A percentile compares a stretch with the other conserved stretches of the same genome.
Evolutionary conservation across 2,888 invertebrate genomes (phyloP).

Genomic region (Boloria euphrosyne): DNA sequence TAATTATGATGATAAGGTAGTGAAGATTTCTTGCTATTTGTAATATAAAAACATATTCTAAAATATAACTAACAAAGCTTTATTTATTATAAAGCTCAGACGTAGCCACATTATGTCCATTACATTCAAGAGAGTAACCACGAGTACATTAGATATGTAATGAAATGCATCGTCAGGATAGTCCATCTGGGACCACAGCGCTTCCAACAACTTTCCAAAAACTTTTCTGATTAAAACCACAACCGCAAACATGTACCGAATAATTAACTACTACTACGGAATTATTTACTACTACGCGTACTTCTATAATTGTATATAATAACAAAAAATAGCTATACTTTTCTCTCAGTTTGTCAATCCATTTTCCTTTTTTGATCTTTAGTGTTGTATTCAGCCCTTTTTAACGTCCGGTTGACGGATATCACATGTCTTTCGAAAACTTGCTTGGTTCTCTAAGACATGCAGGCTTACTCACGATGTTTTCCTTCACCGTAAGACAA

Average conservation of each 20-base stretch:
- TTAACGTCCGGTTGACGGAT: too few species aligned
- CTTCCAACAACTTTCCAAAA: conserved; percentile 43
- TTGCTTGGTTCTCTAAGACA: too few species aligned
- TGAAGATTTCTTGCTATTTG: too few species aligned
- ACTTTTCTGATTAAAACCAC: conserved; percentile 50
- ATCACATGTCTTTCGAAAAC: too few species aligned
- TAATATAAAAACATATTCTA: too few species aligned
- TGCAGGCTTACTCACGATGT: too few species aligned
- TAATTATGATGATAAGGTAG: too few species aligned
- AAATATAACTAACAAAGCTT: too few species aligned
- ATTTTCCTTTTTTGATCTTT: too few species aligned
- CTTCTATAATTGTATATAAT: conserved; percentile 5
- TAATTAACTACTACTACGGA: conserved; percentile 47
- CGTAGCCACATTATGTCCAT: conserved; percentile 15
- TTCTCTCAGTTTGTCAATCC: too few species aligned
- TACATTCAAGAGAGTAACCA: conserved; percentile 18
- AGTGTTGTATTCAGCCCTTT: too few species aligned
- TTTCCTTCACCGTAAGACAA: too few species aligned
- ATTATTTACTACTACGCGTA: conserved; percentile 20
- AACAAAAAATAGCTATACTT: neutral
- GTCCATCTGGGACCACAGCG: conserved; percentile 39
- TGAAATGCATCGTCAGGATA: conserved; percentile 37
- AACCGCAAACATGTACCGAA: conserved; percentile 43
- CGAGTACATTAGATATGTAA: conserved; percentile 33
- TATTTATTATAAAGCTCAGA: neutral